Conservation (phyloP, 2,113 vertebrate genomes). For the Labeo catla region DNA sequence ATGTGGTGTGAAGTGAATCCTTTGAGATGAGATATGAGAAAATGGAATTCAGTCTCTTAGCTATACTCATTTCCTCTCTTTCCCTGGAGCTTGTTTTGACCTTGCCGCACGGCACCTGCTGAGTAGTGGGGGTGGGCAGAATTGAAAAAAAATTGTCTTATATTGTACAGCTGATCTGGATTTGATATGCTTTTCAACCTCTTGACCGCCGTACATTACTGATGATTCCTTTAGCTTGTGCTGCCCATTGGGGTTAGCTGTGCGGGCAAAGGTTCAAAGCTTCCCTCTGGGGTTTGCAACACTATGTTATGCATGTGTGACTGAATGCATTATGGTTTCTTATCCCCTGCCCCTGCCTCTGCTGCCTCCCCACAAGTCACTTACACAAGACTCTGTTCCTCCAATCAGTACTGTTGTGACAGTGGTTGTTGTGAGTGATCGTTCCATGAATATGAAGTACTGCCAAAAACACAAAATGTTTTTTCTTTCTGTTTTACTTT, state of each 20-base stretch:
- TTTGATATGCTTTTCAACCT: conserved; percentile 20
- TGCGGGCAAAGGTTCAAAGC: conserved; percentile 12
- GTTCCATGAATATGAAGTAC: not conserved
- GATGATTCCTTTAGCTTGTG: conserved; percentile 17
- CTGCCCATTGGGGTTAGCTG: not conserved
- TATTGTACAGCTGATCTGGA: not conserved
- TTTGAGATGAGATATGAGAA: conserved; percentile 25
- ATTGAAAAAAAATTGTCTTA: not conserved
- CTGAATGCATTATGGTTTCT: conserved; percentile 9
- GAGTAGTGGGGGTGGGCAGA: conserved; percentile 34
- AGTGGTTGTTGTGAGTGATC: not conserved
- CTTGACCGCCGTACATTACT: not conserved
- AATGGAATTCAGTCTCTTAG: conserved; percentile 39
- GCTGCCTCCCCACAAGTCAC: too few relatives aligned
- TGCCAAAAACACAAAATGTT: not conserved
- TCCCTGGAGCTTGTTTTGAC: conserved; percentile 56
- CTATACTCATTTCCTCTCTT: conserved; percentile 9
- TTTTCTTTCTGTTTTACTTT: not conserved
- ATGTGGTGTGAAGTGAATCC: conserved; percentile 17
- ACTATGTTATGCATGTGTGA: conserved; percentile 12
- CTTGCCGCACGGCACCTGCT: conserved; percentile 65
- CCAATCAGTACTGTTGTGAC: not conserved
- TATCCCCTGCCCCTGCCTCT: not conserved
- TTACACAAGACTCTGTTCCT: not conserved
- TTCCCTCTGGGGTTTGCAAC: not conserved